Evolutionary conservation across 2,797 vertebrate species (phyloP).

Genomic region (Coilia nasus): DNA sequence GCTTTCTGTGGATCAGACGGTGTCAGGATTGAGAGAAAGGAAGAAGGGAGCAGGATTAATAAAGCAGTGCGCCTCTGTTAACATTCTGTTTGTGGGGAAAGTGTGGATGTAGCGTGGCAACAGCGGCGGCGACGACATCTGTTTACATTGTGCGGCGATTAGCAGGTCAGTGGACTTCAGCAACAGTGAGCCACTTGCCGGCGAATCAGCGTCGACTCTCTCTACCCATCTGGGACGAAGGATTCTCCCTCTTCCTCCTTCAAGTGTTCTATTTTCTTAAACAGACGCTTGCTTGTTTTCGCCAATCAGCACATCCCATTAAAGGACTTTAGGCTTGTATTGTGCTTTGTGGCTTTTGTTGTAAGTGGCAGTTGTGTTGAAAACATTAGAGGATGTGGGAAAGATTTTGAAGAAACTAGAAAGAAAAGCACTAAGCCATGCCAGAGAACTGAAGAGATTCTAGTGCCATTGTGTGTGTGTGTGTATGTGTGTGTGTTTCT

Average conservation of each 20-base stretch:
- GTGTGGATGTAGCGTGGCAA: slow-evolving; percentile 62
- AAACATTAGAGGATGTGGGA: slow-evolving; percentile 43
- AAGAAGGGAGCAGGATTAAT: slow-evolving; percentile 68
- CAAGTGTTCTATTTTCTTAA: slow-evolving; percentile 63
- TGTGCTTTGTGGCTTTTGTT: slow-evolving; percentile 55
- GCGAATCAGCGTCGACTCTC: slow-evolving; percentile 51
- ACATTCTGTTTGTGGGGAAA: slow-evolving; percentile 71
- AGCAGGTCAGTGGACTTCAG: slow-evolving; percentile 71
- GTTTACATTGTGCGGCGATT: slow-evolving; percentile 74
- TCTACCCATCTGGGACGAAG: slow-evolving; percentile 50
- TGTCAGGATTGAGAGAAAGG: slow-evolving; percentile 66
- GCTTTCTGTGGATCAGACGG: slow-evolving; percentile 72
- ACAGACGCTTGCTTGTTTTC: slow-evolving; percentile 55
- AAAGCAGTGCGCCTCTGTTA: slow-evolving; percentile 59
- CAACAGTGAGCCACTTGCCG: slow-evolving; percentile 70
- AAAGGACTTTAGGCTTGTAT: slow-evolving; percentile 62
- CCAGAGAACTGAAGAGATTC: neutral
- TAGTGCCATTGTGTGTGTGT: neutral
- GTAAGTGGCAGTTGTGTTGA: slow-evolving; percentile 52
- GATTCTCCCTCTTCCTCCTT: slow-evolving; percentile 31
- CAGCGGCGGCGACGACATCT: slow-evolving; percentile 57
- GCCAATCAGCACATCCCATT: slow-evolving; percentile 54
- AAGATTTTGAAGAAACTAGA: slow-evolving; percentile 48
- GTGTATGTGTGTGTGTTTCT: neutral
- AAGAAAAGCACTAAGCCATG: slow-evolving; percentile 33